phyloP scores from a whole-genome alignment of 2,888 invertebrate species.

The Platycheirus albimanus region DNA sequence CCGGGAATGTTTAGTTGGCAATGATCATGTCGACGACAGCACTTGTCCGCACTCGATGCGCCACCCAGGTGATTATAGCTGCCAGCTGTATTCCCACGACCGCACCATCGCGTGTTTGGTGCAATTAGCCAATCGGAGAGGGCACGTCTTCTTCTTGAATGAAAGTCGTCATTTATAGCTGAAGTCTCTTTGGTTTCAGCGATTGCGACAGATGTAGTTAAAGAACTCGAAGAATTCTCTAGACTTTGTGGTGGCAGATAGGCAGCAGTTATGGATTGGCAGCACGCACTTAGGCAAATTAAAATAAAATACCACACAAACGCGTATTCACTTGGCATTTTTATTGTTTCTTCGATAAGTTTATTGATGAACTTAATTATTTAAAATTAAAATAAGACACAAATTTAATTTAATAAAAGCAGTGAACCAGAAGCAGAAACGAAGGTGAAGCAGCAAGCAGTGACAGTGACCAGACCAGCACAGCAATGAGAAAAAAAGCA shows the following conservation, averaged over 20 bases:
- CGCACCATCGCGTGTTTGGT: constrained; percentile 97
- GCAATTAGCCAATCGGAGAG: constrained; percentile 88
- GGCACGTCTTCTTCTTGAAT: constrained; percentile 78
- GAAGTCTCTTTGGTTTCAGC: not conserved
- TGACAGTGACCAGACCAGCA: too few relatives aligned
- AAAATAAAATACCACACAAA: constrained; percentile 36
- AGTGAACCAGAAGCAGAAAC: not conserved
- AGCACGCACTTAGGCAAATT: constrained; percentile 20
- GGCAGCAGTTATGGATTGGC: constrained; percentile 12
- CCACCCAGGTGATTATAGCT: constrained; percentile 93
- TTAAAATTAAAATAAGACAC: constrained; percentile 22
- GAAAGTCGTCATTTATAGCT: constrained; percentile 49
- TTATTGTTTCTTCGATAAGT: constrained; percentile 25
- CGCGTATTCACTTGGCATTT: constrained; percentile 2
- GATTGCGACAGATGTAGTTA: not conserved
- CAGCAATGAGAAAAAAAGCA: constrained; percentile 53
- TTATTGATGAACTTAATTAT: constrained; percentile 14
- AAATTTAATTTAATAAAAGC: constrained; percentile 21
- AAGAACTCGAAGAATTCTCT: constrained; percentile 49
- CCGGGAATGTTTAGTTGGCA: constrained; percentile 93
- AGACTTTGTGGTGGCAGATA: constrained; percentile 18
- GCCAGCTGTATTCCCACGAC: constrained; percentile 91
- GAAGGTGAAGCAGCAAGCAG: too few relatives aligned
- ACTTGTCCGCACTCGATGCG: constrained; percentile 91
- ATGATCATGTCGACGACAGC: constrained; percentile 94